A percentile compares a stretch with the other conserved stretches of the same genome.
These are phyloP conservation scores for Sebastes oblongus DNA, from an alignment of 2,797 vertebrate species.

Conservation along the genomic window DNA sequence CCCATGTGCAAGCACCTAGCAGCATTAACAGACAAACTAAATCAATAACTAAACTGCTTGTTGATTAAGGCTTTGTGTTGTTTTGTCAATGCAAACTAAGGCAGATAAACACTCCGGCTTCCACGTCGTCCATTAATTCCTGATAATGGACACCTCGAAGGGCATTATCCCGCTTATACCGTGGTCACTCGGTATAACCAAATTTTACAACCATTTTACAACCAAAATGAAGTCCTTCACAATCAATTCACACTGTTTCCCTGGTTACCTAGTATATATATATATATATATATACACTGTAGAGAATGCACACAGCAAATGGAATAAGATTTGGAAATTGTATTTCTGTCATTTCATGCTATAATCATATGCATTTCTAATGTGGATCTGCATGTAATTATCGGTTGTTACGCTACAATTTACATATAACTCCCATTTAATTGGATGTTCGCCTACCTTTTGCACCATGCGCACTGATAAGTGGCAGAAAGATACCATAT, in stretches of 20 bases:
- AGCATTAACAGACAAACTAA: not conserved
- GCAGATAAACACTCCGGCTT: not conserved
- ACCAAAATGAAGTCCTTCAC: fast-evolving
- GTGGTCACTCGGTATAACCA: not conserved
- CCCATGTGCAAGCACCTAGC: not conserved
- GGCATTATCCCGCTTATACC: not conserved
- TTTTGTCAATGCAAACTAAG: not conserved
- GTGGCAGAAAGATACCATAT: not conserved
- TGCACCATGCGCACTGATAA: not conserved
- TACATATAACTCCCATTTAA: not conserved
- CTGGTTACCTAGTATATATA: no score
- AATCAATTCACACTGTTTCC: no score
- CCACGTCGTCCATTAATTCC: not conserved
- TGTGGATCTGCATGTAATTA: not conserved
- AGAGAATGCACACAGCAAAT: no score
- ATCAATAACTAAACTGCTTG: not conserved
- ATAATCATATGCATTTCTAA: not conserved
- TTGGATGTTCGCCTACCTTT: not conserved
- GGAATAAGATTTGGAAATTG: no score
- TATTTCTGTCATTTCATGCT: no score
- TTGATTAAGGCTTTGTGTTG: not conserved
- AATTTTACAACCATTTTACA: no score
- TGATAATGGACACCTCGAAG: not conserved
- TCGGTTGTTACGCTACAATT: not conserved
- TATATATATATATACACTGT: no score